phyloP scores from a whole-genome alignment of 1,140 invertebrate species.

The Diploscapter pachys region DNA sequence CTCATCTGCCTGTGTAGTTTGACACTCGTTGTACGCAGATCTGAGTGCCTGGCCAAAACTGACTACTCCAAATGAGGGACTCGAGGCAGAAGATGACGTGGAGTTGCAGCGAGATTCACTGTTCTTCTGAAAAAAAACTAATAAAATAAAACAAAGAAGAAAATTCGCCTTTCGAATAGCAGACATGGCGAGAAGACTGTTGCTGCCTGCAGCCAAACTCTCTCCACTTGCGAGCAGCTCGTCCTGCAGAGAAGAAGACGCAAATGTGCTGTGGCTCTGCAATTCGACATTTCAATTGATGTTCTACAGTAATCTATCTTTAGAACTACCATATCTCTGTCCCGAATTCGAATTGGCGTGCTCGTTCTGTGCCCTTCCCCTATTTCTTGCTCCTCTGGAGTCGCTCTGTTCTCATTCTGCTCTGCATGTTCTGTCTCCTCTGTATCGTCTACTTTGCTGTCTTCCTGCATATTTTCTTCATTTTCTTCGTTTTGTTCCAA shows the following conservation, averaged over 20 bases:
- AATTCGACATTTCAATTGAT: too few species aligned
- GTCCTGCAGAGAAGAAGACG: slow-evolving; percentile 29
- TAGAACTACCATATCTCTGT: too few species aligned
- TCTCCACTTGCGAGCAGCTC: slow-evolving; percentile 6
- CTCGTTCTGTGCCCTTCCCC: too few species aligned
- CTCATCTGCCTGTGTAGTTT: background rate
- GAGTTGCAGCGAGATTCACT: slow-evolving; percentile 16
- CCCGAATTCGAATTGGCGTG: too few species aligned
- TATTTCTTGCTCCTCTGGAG: background rate
- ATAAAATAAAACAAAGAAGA: slow-evolving; percentile 5
- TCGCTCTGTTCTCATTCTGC: background rate
- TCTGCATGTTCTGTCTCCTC: background rate
- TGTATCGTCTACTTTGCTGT: background rate
- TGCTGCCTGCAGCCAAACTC: too few species aligned
- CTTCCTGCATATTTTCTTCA: background rate
- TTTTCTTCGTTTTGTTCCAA: background rate
- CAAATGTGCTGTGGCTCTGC: too few species aligned
- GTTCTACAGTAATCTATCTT: too few species aligned
- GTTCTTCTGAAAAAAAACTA: background rate
- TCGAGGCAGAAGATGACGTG: slow-evolving; percentile 23
- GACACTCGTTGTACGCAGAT: slow-evolving; percentile 20
- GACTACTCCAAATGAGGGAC: background rate
- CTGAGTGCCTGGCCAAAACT: slow-evolving; percentile 32
- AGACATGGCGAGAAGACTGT: too few species aligned
- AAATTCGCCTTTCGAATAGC: background rate